Base-by-base conservation (phyloP, 2,888 invertebrate species). In the Portevinia maculata region DNA sequence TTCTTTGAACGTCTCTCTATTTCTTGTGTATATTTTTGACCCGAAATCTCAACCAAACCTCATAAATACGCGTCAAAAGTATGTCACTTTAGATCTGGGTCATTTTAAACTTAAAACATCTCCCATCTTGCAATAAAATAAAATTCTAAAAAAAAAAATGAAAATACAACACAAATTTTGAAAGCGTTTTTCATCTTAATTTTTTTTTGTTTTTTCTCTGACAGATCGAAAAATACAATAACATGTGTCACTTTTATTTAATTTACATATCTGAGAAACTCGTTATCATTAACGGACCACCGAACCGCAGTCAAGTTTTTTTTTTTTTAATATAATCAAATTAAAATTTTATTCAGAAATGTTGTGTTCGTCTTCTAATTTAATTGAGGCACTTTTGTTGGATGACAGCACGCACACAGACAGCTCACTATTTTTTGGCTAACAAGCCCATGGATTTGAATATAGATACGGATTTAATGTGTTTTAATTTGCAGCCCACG, bases 151-250 rank as follows among this genome's bases (percentile, higher is more conserved):
- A 55, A 5, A 44, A n/a, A n/a, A n/a, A n/a, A n/a, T n/a, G n/a
- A n/a, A 44, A 44, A 73, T 28, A 59, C 65, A 41, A 24, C 57
- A 39, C 24, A 8, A 67, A 73, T 74, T 79, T 74, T 67, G 67
- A 73, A 79, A 79, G 74, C 60, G 79, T 79, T 79, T 79, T 79
- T 79, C 79, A 39, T 46, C 59, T 79, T 76, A 55, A 50, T 15
- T 21, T 50, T 41, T 19, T 32, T 50, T 21, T 39, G 9, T 7
- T 32, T 44, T 37, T 48, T 39, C 13, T 60, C 39, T 15, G n/a
- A 6, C 28, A n/a, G 48, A 32, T 28, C 39, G 53, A 8, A 57
- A 48, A 65, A 64, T 65, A 74, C 48, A 28, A 11, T 11, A 74
- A 11, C 57, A 57, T 74, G 74, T 74, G 74, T 74, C 64, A 74